phyloP scores from a whole-genome alignment of 2,888 invertebrate species.

The Lingula anatina region DNA sequence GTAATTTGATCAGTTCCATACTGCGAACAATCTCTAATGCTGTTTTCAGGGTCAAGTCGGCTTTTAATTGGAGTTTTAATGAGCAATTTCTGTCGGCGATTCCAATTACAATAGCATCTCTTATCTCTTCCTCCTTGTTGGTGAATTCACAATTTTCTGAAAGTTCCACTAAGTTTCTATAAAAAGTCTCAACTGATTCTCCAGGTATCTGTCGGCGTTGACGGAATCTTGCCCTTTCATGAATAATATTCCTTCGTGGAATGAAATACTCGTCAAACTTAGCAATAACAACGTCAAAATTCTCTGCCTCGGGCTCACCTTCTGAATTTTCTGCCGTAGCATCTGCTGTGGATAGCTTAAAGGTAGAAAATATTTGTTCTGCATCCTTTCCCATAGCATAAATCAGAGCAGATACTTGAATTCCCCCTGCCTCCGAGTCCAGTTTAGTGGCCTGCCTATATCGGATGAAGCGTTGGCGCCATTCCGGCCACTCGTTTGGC shows the following conservation, averaged over 20 bases:
- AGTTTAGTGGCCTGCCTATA: slow-evolving; percentile 14
- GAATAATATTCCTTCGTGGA: slow-evolving; percentile 5
- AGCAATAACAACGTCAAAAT: not conserved
- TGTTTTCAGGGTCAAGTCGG: no score
- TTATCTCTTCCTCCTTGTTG: no score
- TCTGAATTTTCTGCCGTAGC: no score
- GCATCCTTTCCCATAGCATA: slow-evolving; percentile 6
- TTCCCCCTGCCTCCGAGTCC: slow-evolving; percentile 8
- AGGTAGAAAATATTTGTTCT: slow-evolving; percentile 2
- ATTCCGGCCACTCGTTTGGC: slow-evolving; percentile 12
- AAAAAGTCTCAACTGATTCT: slow-evolving; percentile 4
- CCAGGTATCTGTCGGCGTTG: not conserved
- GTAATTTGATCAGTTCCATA: no score
- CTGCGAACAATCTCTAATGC: no score
- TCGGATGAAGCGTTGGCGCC: slow-evolving; percentile 10
- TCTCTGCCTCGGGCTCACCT: no score
- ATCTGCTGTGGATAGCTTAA: no score
- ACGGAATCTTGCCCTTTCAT: slow-evolving; percentile 5
- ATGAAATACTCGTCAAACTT: slow-evolving; percentile 6
- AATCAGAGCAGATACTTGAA: slow-evolving; percentile 6
- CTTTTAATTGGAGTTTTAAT: no score
- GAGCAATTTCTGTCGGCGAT: no score
- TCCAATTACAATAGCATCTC: no score
- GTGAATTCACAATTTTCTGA: slow-evolving; percentile 5
- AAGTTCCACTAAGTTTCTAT: slow-evolving; percentile 3